Conservation (phyloP, 2,797 vertebrate species). For the Pipistrellus nathusii region DNA sequence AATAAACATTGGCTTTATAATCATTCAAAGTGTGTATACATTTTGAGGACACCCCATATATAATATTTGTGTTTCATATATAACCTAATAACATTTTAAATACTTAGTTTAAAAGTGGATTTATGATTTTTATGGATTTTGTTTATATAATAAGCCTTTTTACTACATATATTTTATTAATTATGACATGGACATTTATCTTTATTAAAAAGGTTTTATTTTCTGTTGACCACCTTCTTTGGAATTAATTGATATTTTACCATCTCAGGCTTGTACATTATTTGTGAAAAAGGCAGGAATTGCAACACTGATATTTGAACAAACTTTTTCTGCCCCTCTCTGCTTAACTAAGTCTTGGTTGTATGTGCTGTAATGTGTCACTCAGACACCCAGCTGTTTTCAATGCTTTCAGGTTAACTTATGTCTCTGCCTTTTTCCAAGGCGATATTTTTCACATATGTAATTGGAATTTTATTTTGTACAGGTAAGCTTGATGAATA, state of each 20-base stretch:
- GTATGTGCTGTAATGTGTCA: neutral
- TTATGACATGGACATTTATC: neutral
- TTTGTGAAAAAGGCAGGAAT: neutral
- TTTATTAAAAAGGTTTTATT: neutral
- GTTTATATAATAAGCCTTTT: neutral
- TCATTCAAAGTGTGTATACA: too few species aligned
- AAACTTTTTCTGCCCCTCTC: neutral
- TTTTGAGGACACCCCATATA: neutral
- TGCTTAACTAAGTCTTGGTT: conserved; percentile 1
- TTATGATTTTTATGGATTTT: conserved; percentile 3
- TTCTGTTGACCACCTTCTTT: neutral
- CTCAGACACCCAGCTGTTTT: conserved; percentile 13
- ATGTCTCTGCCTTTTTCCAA: conserved; percentile 11
- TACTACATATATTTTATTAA: neutral
- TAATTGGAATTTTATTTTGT: conserved; percentile 67
- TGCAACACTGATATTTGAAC: neutral
- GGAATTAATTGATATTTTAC: conserved; percentile 60
- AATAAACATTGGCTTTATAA: too few species aligned
- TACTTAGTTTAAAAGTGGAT: neutral
- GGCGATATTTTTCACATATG: conserved; percentile 57
- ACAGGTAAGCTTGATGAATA: conserved; percentile 56
- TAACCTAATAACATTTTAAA: neutral
- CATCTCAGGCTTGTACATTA: neutral
- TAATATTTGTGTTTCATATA: neutral
- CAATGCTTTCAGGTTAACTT: conserved; percentile 57